Base-by-base conservation (phyloP, 2,888 invertebrate species). In the Scaptomyza cyrtandrae region DNA sequence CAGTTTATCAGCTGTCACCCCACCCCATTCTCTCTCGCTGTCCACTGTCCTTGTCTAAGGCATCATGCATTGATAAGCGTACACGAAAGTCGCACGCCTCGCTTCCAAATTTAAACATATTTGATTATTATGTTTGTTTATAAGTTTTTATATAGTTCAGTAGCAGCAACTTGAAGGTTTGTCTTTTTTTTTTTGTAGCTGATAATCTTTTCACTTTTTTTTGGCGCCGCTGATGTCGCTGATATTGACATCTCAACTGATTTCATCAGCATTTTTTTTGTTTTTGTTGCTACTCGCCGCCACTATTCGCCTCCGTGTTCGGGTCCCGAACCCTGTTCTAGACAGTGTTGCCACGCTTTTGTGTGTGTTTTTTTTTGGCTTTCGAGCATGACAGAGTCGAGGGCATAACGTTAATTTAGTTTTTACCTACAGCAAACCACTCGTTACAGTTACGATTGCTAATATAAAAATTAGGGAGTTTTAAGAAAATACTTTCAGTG, bases 31-130 rank as follows among this genome's bases (percentile, higher is more conserved):
- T 3, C 14, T 3, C 35, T 9, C 6, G 6, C n/a, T 14, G 29
- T 29, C 0, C 33, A 1, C 41, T 37, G 61, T 13, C 9, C 24
- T 45, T 35, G 55, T 50, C 27, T 6, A 24, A 53, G 44, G 37
- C 72, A 67, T 19, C 58, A 27, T 37, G 55, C 73, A 76, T 57
- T 81, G 82, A 81, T 81, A 85, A 77, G 61, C 29, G 14, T 7
- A 14, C 43, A 41, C 49, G 50, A 6, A 19, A 64, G 85, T 66
- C 80, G 74, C 74, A 68, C 85, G 85, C 79, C 66, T 56, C 35
- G 64, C 56, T 35, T 71, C 80, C 84, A 81, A 79, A 67, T 71
- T 81, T 81, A 81, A 74, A 81, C 7, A 31, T 31, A 24, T 53
- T 39, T 14, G 3, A 9, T 9, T 35, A 24, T 33, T 10, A 33